Evolutionary conservation across 2,113 vertebrate genomes (phyloP).

Genomic region (Anguilla rostrata): DNA sequence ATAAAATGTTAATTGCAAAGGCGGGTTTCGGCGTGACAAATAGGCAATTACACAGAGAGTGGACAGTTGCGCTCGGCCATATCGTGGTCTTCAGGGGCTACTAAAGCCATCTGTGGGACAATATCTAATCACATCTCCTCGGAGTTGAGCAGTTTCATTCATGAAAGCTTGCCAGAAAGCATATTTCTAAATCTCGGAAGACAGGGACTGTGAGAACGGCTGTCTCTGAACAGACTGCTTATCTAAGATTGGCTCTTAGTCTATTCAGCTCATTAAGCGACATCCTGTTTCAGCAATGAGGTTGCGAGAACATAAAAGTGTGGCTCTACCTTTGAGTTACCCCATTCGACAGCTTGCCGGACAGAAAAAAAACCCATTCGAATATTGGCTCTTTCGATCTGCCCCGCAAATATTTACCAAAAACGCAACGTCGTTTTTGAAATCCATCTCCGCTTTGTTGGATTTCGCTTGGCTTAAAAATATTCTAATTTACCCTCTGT

Average conservation of each 20-base stretch:
- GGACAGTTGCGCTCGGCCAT: not conserved
- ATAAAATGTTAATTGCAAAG: not conserved
- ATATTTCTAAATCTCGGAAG: not conserved
- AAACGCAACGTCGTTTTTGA: no score
- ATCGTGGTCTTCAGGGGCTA: not conserved
- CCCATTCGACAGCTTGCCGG: no score
- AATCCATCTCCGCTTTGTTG: not conserved
- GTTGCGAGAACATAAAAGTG: no score
- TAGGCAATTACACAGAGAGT: not conserved
- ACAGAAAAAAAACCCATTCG: not conserved
- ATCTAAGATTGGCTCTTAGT: not conserved
- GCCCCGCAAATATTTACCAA: no score
- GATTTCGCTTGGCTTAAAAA: not conserved
- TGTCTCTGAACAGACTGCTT: not conserved
- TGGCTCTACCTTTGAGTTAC: no score
- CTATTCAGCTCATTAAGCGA: not conserved
- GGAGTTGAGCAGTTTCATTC: not conserved
- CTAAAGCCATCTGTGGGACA: not conserved
- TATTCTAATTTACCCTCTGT: not conserved
- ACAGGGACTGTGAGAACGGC: not conserved
- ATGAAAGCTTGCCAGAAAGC: not conserved
- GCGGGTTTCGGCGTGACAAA: not conserved
- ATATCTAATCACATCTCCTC: not conserved
- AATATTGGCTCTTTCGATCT: not conserved
- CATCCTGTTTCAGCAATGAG: no score